Base-by-base conservation (phyloP, 1,140 invertebrate genomes). In the Trypoxylus dichotomus region DNA sequence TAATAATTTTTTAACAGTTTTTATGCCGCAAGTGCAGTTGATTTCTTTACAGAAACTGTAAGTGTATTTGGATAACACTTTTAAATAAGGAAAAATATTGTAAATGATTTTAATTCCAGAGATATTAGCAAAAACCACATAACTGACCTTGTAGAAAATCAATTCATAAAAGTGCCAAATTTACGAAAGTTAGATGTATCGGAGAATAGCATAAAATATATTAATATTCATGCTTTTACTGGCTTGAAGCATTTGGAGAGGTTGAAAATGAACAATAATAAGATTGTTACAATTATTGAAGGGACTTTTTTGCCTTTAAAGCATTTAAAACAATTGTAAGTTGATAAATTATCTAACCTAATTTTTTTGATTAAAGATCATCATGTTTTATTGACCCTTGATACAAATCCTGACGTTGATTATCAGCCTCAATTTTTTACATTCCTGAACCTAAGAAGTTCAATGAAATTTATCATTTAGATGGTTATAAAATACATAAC, bases 41-140 rank as follows among this genome's bases (percentile, higher is more conserved):
- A 82, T 84, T 74, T 82, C 79, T 60, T 78, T 86, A 43, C 85
- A 86, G 78, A 86, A 86, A 83, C 76, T 86, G 85, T 86, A 83
- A 86, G 85, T 63, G 21, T n/a, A 6, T 54, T n/a, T 54, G 2
- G 19, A n/a, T n/a, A n/a, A n/a, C n/a, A n/a, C 10, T 54, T 19
- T n/a, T 54, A 3, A n/a, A 6, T 19, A n/a, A 54, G 1, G 19
- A 54, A 47, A 47, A 0, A 13, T 15, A 13, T 3, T 47, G 3
- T 47, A 37, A 37, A 37, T 37, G 10, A 37, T 37, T 37, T 2
- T 37, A 8, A 5, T 37, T 37, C 21, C 85, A 94, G 92, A 82
- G 92, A 94, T 85, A 87, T 96, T 72, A 94, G 92, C 82, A 90
- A 91, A 83, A 97, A 97, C 85, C 89, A 92, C 80, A 94, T 97